Evolutionary conservation across 2,888 invertebrate species (phyloP), one percentile per base, ranked within the genome.

Genomic region (Exephanes ischioxanthus): DNA sequence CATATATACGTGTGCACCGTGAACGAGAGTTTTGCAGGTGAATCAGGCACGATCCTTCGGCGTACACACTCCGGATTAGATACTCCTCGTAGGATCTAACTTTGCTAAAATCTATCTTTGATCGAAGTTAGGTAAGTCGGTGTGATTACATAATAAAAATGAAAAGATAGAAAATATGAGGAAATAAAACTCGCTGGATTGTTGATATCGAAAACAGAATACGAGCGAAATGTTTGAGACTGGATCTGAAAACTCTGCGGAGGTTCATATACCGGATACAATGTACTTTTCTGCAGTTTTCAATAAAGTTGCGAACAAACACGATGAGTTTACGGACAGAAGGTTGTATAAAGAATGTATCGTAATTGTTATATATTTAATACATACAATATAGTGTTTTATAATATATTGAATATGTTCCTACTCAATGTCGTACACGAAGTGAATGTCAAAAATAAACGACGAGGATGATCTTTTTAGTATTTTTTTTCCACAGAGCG

Each of bases 41-140:
- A 75, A 73, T 73, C 63, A 53, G 37, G 22, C 48, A 14, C 19
- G 55, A 67, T 67, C 9, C 51, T 75, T 48, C 26, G 66, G 14
- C 30, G 19, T 55, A 67, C 26, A n/a, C 37, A 55, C 53, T 37
- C 26, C 30, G 61, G 5, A 61, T 61, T 22, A 14, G 22, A 30
- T 61, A 14, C 16, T 33, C 33, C 33, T 61, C 26, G 61, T 22
- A 55, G 22, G 26, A 11, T 3, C 3, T 4, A 58, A 58, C 26
- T 22, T 26, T 3, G 53, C 16, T 48, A 2, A 48, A 48, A 4
- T 48, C 16, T 16, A 48, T 16, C 1, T 16, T 48, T 48, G 45
- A 48, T 16, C 16, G 45, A 48, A 48, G 45, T 48, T 16, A 48
- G 1, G 45, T 48, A 48, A 48, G 16, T 48, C 45, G 16, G 16